Evolutionary conservation across 1,140 invertebrate species (phyloP), one percentile per base, ranked within the genome.

Genomic region (Atta cephalotes): DNA sequence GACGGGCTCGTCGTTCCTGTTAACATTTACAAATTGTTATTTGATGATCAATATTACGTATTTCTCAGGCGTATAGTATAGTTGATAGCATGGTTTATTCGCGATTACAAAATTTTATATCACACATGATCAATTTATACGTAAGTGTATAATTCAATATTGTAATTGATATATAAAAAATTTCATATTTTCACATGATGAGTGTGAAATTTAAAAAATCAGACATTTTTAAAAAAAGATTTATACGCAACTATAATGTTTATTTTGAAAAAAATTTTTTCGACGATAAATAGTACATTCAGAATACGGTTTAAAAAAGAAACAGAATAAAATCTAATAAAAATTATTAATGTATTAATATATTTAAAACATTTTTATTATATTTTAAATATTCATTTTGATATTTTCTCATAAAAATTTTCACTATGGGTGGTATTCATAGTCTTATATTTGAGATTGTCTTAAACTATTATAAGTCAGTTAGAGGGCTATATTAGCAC

Each of bases 11-110:
- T 70, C 45, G 53, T 86, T 86, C 80, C 56, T 74, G 68, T 25
- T 82, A 49, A 82, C 49, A 16, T 74, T 74, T 62, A 74, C 35
- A 62, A 62, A 84, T 84, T 84, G 70, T 82, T 82, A 84, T 76
- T 62, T 18, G 25, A 51, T 84, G 39, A 74, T 72, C 68, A 14
- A 21, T 51, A 56, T 14, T 56, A 45, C 25, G 9, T 60, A 14
- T 62, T 81, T 71, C 31, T 71, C 49, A 56, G 49, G 31, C 28
- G 10, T 28, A 70, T 56, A 81, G 18, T 18, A n/a, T 49, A 74
- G 39, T 82, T 49, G n/a, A 62, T 28, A n/a, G 25, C 28, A 74
- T 51, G 21, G n/a, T 81, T 39, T 60, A 81, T 25, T 2, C 39
- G 9, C 80, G 49, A 18, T 53, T 76, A 18, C 28, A 39, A 84